These are phyloP conservation scores for Xenops minutus DNA, from an alignment of 2,797 vertebrate genomes.

Conservation along the genomic window DNA sequence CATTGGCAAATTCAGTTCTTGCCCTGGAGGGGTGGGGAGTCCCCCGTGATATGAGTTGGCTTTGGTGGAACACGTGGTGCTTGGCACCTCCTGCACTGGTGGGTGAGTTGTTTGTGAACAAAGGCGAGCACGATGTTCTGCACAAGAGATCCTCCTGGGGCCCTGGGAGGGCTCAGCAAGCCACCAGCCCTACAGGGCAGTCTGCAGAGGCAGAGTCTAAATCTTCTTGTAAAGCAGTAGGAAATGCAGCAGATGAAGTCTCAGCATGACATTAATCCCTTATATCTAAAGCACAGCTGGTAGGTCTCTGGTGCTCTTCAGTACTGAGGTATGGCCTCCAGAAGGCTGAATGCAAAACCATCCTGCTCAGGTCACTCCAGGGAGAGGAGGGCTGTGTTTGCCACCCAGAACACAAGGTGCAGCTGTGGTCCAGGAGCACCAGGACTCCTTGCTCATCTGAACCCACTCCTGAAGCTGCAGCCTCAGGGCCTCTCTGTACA, in stretches of 20 bases:
- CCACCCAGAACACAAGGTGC: not conserved
- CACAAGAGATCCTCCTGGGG: not conserved
- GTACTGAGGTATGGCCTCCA: not conserved
- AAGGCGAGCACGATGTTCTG: fast-evolving
- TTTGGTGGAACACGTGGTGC: not conserved
- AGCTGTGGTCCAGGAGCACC: not conserved
- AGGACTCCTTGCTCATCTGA: not conserved
- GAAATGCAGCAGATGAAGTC: not conserved
- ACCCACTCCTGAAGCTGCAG: not conserved
- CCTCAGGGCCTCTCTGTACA: not conserved
- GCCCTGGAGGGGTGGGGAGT: not conserved
- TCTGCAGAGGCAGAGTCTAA: not conserved
- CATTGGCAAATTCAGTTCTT: not conserved
- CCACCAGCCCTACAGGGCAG: not conserved
- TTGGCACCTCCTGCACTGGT: not conserved
- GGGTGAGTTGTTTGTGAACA: not conserved
- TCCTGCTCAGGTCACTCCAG: not conserved
- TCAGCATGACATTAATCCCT: not conserved
- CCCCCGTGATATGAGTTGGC: not conserved
- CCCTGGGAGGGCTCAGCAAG: not conserved
- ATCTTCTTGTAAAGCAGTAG: not conserved
- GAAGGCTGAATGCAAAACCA: not conserved
- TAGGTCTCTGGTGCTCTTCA: not conserved
- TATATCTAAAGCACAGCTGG: not conserved
- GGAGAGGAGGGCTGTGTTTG: not conserved